Conservation (phyloP, 2,113 vertebrate species). For the Chloropsis cyanopogon region DNA sequence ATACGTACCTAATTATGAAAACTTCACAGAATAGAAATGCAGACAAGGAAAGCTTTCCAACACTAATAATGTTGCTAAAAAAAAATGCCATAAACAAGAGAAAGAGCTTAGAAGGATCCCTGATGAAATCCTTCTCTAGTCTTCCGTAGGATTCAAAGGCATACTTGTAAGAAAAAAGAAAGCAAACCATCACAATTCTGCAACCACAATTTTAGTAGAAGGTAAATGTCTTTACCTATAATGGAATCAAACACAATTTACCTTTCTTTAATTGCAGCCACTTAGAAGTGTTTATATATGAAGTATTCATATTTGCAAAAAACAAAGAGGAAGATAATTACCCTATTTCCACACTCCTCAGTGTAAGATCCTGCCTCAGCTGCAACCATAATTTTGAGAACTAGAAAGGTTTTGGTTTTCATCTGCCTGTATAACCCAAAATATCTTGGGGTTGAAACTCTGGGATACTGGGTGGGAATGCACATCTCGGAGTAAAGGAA, state of each 20-base stretch:
- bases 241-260: not conserved
- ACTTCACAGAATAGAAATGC: conserved; percentile 13
- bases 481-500: not conserved
- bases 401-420: not conserved
- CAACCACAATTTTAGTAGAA: not conserved
- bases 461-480: not conserved
- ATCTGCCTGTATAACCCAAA: not conserved
- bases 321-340: not conserved
- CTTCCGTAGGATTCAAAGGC: not conserved
- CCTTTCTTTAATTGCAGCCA: not conserved
- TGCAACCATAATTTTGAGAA: not conserved
- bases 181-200: not conserved
- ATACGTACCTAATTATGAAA: conserved; percentile 57
- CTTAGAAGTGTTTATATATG: not conserved
- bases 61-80: not conserved
- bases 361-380: not conserved
- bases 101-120: not conserved
- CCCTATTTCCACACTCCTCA: not conserved
- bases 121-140: not conserved
- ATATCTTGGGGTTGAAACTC: not conserved
- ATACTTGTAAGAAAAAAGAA: not conserved
- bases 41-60: not conserved
- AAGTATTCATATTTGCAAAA: not conserved
- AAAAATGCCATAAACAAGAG: not conserved
- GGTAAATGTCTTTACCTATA: not conserved